Percentiles rank a stretch among this genome's conserved stretches.
These are phyloP conservation scores for Daphoenositta chrysoptera DNA, from an alignment of 2,113 vertebrate genomes.

Conservation along the genomic window DNA sequence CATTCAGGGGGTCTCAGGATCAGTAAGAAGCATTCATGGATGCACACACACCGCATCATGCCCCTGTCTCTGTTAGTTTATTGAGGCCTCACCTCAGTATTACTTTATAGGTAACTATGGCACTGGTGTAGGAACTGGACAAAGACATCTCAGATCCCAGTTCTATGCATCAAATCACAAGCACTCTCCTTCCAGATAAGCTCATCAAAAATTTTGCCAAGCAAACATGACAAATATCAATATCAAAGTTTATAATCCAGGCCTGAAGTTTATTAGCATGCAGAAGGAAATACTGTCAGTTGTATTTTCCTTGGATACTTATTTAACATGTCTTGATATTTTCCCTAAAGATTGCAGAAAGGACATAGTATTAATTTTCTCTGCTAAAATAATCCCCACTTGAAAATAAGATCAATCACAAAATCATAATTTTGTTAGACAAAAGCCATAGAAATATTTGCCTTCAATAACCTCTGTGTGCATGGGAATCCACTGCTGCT, in stretches of 20 bases:
- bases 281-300: background rate
- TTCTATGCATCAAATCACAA: rapidly evolving
- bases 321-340: background rate
- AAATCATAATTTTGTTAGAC: background rate
- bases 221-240: background rate
- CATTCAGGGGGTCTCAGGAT: background rate
- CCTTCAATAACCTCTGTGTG: background rate
- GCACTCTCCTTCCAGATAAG: background rate
- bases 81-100: background rate
- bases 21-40: background rate
- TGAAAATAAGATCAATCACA: background rate
- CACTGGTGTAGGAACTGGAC: background rate
- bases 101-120: background rate
- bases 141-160: background rate
- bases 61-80: background rate
- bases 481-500: background rate
- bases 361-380: background rate
- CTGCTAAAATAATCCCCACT: background rate
- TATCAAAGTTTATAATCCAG: background rate
- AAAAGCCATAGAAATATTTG: background rate
- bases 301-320: background rate
- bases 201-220: background rate
- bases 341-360: background rate
- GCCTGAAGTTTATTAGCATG: background rate
- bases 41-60: background rate